Conservation (phyloP, 2,113 vertebrate species). For the Dicerorhinus sumatrensis region DNA sequence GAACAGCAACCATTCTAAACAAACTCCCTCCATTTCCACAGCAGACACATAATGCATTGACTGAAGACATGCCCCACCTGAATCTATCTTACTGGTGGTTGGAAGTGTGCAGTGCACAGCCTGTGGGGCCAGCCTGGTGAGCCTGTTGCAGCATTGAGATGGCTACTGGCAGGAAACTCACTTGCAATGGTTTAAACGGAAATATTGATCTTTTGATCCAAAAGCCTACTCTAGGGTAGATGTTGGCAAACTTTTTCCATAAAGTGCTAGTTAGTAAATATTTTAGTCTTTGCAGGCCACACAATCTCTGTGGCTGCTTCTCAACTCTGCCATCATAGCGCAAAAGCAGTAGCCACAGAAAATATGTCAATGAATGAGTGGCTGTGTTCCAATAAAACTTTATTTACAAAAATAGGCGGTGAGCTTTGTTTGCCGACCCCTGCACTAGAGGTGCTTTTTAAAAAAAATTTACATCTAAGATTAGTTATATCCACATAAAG, state of each 20-base stretch:
- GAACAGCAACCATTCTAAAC: neutral
- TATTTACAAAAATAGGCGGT: neutral
- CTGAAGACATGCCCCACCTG: too few species aligned
- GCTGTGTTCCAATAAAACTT: constrained; percentile 9
- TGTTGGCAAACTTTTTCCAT: neutral
- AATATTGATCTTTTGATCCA: neutral
- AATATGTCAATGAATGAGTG: neutral
- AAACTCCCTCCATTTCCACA: neutral
- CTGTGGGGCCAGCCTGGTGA: neutral
- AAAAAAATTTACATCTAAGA: neutral
- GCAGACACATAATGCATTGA: neutral
- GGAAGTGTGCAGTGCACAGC: neutral
- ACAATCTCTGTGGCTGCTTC: neutral
- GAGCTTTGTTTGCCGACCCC: neutral
- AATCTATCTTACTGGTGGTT: neutral
- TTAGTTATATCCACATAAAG: neutral
- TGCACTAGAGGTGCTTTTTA: neutral
- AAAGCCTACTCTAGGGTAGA: neutral
- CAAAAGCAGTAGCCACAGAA: neutral
- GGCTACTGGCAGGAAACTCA: neutral
- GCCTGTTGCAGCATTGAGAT: neutral
- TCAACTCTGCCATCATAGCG: neutral
- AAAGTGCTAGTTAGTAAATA: neutral
- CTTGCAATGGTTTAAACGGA: neutral
- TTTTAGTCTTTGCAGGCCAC: neutral